These are phyloP conservation scores for Trypoxylon attenuatum DNA, from an alignment of 2,888 invertebrate species.

Conservation along the genomic window DNA sequence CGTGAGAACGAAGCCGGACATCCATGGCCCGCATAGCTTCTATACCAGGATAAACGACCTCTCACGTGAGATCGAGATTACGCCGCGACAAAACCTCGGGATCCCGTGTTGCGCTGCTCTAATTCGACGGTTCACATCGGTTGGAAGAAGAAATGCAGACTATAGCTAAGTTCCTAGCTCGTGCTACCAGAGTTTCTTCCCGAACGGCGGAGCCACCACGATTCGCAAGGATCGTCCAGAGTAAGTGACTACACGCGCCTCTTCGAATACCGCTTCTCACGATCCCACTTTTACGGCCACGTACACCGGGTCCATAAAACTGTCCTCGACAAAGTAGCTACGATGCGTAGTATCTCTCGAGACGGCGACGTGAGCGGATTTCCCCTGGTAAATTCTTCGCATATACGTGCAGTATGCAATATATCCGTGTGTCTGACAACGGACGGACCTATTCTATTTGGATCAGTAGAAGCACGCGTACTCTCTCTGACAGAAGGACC, in stretches of 20 bases:
- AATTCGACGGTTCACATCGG: slow-evolving; percentile 46
- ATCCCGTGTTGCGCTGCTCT: slow-evolving; percentile 40
- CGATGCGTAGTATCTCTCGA: slow-evolving; percentile 11
- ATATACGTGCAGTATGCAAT: too few species aligned
- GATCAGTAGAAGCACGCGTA: background rate
- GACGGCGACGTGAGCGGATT: background rate
- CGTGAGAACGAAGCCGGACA: slow-evolving; percentile 49
- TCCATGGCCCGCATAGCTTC: slow-evolving; percentile 41
- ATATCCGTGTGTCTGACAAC: too few species aligned
- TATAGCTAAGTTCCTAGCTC: slow-evolving; percentile 34
- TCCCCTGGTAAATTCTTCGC: background rate
- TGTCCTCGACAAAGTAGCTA: slow-evolving; percentile 29
- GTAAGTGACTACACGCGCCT: background rate
- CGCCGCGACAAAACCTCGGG: slow-evolving; percentile 43
- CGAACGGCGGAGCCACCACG: slow-evolving; percentile 18
- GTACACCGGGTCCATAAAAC: background rate
- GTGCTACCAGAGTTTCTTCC: slow-evolving; percentile 18
- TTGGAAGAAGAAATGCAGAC: slow-evolving; percentile 43
- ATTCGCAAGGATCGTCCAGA: slow-evolving; percentile 18
- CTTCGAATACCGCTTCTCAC: slow-evolving; percentile 36
- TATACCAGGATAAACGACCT: slow-evolving; percentile 55
- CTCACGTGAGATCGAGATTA: slow-evolving; percentile 52
- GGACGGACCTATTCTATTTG: background rate
- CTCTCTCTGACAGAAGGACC: too few species aligned
- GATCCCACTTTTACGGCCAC: slow-evolving; percentile 29